Evolutionary conservation across 2,888 invertebrate species (phyloP).

Genomic region (Abrostola tripartita): DNA sequence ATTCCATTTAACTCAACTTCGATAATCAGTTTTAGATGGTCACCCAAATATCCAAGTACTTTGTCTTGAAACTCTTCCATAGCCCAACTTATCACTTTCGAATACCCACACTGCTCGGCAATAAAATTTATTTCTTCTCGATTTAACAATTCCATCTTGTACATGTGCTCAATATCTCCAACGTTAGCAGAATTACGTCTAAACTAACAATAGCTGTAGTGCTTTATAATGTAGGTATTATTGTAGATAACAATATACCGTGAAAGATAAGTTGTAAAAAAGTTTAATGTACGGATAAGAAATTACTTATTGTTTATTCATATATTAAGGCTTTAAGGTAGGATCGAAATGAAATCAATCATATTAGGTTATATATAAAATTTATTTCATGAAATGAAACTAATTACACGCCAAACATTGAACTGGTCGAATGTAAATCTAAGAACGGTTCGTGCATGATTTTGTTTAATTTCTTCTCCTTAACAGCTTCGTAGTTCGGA

Average conservation of each 20-base stretch:
- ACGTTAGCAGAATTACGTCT: slow-evolving; percentile 14
- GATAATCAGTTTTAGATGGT: slow-evolving; percentile 74
- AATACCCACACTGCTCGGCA: slow-evolving; percentile 60
- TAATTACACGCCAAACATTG: slow-evolving; percentile 69
- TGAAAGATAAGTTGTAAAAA: neutral
- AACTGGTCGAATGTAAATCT: slow-evolving; percentile 68
- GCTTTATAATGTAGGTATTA: slow-evolving; percentile 21
- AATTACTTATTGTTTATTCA: neutral
- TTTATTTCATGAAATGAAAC: slow-evolving; percentile 26
- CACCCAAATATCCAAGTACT: slow-evolving; percentile 77
- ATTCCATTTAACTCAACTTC: slow-evolving; percentile 57
- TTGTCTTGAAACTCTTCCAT: slow-evolving; percentile 70
- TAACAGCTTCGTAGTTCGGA: slow-evolving; percentile 79
- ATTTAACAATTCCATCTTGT: slow-evolving; percentile 68
- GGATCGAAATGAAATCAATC: neutral
- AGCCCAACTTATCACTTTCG: slow-evolving; percentile 63
- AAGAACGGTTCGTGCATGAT: slow-evolving; percentile 74
- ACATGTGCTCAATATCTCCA: slow-evolving; percentile 7
- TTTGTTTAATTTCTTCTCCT: slow-evolving; percentile 81
- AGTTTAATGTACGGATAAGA: neutral
- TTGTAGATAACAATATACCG: slow-evolving; percentile 10
- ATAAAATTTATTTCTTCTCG: slow-evolving; percentile 67
- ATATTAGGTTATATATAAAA: neutral
- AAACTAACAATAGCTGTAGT: slow-evolving; percentile 19
- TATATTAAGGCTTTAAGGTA: neutral